Conservation (phyloP, 2,797 vertebrate genomes). For the Sphenodon punctatus region DNA sequence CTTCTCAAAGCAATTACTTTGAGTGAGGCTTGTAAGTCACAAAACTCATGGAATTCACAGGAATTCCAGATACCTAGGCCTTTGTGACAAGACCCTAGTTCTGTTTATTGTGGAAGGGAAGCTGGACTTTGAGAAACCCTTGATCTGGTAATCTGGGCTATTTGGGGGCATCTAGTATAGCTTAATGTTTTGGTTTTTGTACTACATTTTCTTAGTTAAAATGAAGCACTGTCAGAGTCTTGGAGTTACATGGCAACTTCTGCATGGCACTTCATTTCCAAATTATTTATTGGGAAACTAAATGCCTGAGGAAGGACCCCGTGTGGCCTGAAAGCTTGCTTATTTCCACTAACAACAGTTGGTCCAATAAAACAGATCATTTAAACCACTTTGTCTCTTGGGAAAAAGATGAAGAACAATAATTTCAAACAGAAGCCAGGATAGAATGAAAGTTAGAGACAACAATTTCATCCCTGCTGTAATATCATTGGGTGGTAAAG, state of each 20-base stretch:
- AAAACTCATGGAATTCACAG: too few species aligned
- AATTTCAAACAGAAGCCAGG: background rate
- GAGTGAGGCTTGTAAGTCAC: too few species aligned
- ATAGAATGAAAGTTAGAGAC: background rate
- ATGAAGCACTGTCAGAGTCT: background rate
- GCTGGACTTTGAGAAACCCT: background rate
- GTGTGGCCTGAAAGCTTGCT: too few species aligned
- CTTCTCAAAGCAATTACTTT: too few species aligned
- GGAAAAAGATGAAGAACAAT: background rate
- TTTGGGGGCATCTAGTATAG: background rate
- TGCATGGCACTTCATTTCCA: background rate
- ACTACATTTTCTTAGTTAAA: background rate
- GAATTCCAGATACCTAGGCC: too few species aligned
- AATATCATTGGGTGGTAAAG: background rate
- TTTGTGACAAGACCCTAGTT: too few species aligned
- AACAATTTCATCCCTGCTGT: background rate
- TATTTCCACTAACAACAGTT: too few species aligned
- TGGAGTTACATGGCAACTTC: background rate
- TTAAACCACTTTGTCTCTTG: too few species aligned
- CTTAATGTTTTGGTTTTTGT: background rate
- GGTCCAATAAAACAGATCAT: too few species aligned
- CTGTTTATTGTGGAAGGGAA: too few species aligned
- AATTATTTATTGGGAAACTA: background rate
- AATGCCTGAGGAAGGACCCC: too few species aligned
- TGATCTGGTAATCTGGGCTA: background rate